These are phyloP conservation scores for Parnassius apollo DNA, from an alignment of 2,888 invertebrate species.

Conservation along the genomic window DNA sequence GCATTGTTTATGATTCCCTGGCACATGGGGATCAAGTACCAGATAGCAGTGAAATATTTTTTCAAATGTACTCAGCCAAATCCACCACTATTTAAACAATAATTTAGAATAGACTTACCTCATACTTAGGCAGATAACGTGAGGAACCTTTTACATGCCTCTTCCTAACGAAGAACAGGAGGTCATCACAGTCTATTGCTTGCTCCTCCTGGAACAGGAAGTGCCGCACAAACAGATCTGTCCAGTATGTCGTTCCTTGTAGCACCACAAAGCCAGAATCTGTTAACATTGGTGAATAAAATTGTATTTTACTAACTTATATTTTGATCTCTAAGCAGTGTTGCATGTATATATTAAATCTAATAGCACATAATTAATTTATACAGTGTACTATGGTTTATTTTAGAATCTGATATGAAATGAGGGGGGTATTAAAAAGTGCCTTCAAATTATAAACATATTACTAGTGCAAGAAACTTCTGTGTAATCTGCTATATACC, in stretches of 20 bases:
- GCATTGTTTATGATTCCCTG: too few relatives aligned
- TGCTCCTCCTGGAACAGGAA: conserved; percentile 95
- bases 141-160: conserved; percentile 94
- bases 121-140: conserved; percentile 93
- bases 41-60: too few relatives aligned
- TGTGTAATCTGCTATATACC: too few relatives aligned
- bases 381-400: too few relatives aligned
- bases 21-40: too few relatives aligned
- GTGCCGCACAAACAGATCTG: conserved; percentile 95
- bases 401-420: too few relatives aligned
- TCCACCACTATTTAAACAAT: too few relatives aligned
- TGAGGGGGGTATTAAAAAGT: conserved; percentile 40
- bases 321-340: too few relatives aligned
- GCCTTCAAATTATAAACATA: conserved; percentile 38
- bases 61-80: too few relatives aligned
- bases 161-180: conserved; percentile 97
- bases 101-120: conserved; percentile 76
- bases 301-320: not conserved
- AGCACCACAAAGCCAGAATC: conserved; percentile 96
- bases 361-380: too few relatives aligned
- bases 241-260: conserved; percentile 97
- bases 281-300: conserved; percentile 52
- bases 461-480: not conserved
- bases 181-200: conserved; percentile 95
- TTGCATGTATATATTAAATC: too few relatives aligned